Evolutionary conservation across 2,888 invertebrate genomes (phyloP).

Genomic region (Choreutis nemorana): DNA sequence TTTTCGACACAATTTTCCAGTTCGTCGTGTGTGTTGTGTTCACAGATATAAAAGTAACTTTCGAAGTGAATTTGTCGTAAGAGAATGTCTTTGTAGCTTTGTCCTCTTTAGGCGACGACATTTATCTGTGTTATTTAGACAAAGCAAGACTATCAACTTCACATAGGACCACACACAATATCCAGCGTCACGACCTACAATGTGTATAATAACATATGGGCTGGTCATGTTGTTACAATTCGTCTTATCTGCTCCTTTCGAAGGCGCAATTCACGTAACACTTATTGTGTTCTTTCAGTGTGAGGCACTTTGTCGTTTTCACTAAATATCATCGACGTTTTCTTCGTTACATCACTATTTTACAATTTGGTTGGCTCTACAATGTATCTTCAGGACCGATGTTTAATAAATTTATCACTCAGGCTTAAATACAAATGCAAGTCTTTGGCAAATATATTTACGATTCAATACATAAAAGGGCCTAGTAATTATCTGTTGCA

Average conservation of each 20-base stretch:
- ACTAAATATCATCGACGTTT: no score
- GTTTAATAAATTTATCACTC: no score
- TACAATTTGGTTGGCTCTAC: no score
- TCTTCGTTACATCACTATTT: no score
- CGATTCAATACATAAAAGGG: no score
- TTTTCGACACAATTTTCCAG: no score
- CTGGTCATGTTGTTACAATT: conserved; percentile 38
- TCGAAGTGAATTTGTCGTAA: conserved; percentile 49
- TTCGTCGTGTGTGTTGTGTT: conserved; percentile 12
- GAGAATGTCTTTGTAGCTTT: conserved; percentile 56
- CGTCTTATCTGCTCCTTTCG: conserved; percentile 41
- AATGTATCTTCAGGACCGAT: no score
- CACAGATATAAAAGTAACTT: conserved; percentile 31
- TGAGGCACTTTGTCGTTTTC: no score
- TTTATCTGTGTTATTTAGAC: conserved; percentile 65
- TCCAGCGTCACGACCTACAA: conserved; percentile 39
- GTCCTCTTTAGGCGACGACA: conserved; percentile 55
- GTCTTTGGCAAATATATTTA: no score
- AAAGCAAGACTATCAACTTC: conserved; percentile 58
- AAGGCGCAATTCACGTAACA: conserved; percentile 38
- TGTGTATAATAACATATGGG: no score
- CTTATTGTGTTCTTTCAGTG: conserved; percentile 24
- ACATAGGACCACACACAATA: conserved; percentile 65
- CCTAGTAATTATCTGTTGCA: conserved; percentile 10
- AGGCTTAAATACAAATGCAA: no score